These are phyloP conservation scores for Parascotia fuliginaria DNA, from an alignment of 2,888 invertebrate species.

Conservation along the genomic window DNA sequence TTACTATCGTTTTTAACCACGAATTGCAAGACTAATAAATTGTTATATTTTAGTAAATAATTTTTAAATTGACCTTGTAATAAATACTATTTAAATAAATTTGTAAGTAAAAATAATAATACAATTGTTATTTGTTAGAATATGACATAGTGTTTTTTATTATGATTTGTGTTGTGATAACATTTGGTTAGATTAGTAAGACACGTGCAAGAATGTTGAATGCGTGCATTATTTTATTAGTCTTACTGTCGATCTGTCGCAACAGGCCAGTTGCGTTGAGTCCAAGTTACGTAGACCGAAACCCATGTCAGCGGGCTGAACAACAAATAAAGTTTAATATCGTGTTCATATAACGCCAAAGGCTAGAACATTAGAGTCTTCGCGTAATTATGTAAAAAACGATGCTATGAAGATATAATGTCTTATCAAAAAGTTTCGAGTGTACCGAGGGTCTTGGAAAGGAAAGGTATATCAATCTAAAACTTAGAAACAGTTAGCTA, in stretches of 20 bases:
- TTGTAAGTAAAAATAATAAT: no score
- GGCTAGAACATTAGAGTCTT: conserved; percentile 46
- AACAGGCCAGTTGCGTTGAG: conserved; percentile 70
- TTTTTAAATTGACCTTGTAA: not conserved
- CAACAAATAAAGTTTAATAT: conserved; percentile 58
- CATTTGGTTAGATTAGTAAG: conserved; percentile 35
- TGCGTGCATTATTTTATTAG: conserved; percentile 67
- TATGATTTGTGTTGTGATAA: not conserved
- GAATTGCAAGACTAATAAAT: not conserved
- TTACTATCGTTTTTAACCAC: not conserved
- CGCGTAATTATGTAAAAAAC: conserved; percentile 12
- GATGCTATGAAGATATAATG: conserved; percentile 11
- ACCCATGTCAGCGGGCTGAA: conserved; percentile 77
- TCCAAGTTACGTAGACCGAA: conserved; percentile 80
- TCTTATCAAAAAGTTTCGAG: not conserved
- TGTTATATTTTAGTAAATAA: not conserved
- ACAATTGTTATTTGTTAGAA: not conserved
- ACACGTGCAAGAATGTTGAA: conserved; percentile 52
- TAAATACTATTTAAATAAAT: no score
- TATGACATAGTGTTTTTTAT: not conserved
- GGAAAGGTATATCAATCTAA: no score
- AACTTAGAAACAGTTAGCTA: no score
- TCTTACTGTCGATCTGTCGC: conserved; percentile 80
- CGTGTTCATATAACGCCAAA: conserved; percentile 35
- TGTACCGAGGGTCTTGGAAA: not conserved